Conservation (phyloP, 2,888 invertebrate species). For the Imbricaverruca yamaguchii region DNA sequence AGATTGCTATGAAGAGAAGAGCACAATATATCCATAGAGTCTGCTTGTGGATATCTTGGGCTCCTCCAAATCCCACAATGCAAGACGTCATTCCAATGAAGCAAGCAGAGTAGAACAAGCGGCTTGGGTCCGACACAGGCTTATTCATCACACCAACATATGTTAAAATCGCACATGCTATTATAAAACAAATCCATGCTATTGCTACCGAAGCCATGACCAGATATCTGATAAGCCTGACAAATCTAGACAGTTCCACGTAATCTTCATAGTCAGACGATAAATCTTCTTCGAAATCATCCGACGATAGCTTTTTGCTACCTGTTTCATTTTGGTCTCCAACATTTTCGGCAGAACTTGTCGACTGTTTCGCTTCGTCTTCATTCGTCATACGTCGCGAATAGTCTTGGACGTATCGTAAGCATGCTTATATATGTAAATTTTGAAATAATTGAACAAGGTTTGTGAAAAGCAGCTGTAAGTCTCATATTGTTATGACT, state of each 20-base stretch:
- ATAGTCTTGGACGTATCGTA: neutral
- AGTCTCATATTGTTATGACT: neutral
- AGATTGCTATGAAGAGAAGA: neutral
- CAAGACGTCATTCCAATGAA: slow-evolving; percentile 8
- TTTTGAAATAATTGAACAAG: neutral
- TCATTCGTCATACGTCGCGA: neutral
- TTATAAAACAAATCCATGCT: neutral
- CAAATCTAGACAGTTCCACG: neutral
- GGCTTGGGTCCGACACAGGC: neutral
- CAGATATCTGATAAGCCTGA: neutral
- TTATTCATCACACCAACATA: neutral
- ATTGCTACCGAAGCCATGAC: slow-evolving; percentile 12
- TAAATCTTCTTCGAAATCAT: neutral
- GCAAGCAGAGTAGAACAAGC: neutral
- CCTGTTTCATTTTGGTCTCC: neutral
- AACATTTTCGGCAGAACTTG: neutral
- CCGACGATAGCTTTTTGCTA: neutral
- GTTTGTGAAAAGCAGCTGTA: neutral
- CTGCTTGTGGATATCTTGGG: neutral
- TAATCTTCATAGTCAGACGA: neutral
- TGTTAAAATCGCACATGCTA: neutral
- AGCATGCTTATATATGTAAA: neutral
- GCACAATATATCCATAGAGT: neutral
- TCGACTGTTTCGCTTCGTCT: neutral
- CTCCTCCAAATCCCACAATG: slow-evolving; percentile 9